These are phyloP conservation scores for Hapalemur alaotrensis DNA, from an alignment of 2,797 vertebrate species.

Conservation along the genomic window DNA sequence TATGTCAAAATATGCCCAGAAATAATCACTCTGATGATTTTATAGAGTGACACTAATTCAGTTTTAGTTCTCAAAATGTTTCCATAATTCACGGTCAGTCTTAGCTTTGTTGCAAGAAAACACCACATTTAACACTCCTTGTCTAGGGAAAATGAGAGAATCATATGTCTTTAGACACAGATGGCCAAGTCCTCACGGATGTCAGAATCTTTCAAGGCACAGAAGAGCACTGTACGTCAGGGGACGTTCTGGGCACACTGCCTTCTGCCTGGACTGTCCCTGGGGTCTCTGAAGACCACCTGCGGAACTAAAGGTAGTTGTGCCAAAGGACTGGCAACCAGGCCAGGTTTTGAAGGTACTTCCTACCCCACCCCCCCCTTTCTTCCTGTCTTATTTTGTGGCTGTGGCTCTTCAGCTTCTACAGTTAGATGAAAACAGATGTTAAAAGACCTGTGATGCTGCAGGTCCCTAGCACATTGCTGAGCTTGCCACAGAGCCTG, in stretches of 20 bases:
- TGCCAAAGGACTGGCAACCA: not conserved
- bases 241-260: not conserved
- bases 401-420: not conserved
- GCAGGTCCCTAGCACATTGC: not conserved
- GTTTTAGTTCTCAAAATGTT: not conserved
- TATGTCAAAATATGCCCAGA: not conserved
- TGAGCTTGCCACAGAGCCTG: not conserved
- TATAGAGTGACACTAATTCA: not conserved
- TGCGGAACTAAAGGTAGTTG: not conserved
- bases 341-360: not conserved
- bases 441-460: not conserved
- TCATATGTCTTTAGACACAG: not conserved
- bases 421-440: not conserved
- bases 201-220: not conserved
- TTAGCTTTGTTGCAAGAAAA: not conserved
- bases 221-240: not conserved
- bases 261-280: not conserved
- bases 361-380: not conserved
- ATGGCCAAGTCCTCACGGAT: not conserved
- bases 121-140: not conserved
- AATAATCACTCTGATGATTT: not conserved
- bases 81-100: not conserved
- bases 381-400: not conserved
- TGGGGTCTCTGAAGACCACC: not conserved
- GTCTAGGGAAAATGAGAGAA: not conserved